Conservation (phyloP, 2,797 vertebrate species). For the Xerus rutilus region DNA sequence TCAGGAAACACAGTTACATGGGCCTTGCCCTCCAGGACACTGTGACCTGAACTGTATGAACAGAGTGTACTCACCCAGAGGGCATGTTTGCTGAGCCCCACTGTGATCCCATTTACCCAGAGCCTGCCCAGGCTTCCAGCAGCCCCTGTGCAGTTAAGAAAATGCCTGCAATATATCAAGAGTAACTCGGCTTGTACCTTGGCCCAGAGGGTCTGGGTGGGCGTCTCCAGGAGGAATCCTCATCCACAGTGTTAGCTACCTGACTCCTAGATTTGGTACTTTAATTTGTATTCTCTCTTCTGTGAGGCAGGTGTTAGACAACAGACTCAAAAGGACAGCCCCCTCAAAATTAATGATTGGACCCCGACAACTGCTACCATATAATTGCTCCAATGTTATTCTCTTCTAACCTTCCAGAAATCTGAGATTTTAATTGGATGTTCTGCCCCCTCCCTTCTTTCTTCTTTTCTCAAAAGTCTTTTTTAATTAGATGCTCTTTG, state of each 20-base stretch:
- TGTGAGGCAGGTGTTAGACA: background rate
- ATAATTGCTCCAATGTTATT: background rate
- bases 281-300: background rate
- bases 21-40: background rate
- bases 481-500: conserved; percentile 48
- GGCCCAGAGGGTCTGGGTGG: background rate
- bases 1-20: background rate
- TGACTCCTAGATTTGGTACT: background rate
- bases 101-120: background rate
- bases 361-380: background rate
- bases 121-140: background rate
- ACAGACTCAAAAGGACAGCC: background rate
- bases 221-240: background rate
- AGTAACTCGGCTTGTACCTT: background rate
- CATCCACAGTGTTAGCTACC: background rate
- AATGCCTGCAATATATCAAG: background rate
- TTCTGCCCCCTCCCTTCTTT: background rate
- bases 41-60: background rate
- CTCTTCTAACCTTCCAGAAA: conserved; percentile 9
- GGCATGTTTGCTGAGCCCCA: background rate
- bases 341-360: background rate
- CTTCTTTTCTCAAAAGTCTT: background rate
- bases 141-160: background rate
- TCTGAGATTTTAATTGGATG: background rate
- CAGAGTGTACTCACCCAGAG: background rate